Evolutionary conservation across 2,797 vertebrate species (phyloP), one percentile per base, ranked within the genome.

Genomic region (Gymnothorax javanicus): DNA sequence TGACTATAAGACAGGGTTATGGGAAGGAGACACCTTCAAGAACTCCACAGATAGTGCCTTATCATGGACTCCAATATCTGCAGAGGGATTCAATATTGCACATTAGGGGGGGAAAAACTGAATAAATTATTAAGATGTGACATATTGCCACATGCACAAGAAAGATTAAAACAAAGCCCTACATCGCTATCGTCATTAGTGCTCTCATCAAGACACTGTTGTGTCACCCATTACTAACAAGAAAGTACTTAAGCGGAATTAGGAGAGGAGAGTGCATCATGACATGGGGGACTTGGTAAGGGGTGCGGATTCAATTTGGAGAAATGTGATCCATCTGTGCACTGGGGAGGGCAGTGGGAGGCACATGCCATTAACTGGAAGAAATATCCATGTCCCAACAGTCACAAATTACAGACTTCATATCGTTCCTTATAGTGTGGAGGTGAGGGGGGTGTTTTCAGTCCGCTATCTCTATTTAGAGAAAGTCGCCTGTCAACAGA

Each of bases 181-280:
- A 93, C 92, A 94, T 92, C 89, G 50, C 89, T 92, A 90, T 91
- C 89, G 88, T 93, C 93, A 93, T 95, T 95, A 94, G 90, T 56
- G 79, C 85, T 86, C 90, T 93, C 93, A 93, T 93, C 91, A 93
- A 94, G 92, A 86, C 92, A 89, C 3, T 82, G 33, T 57, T 87
- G 84, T 86, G 90, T 83, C 86, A 23, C 56, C 89, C 87, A 90
- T 87, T 88, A 86, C 89, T 92, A 89, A 89, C 91, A 87, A 92
- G 84, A 87, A 75, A 73, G 69, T 91, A 94, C 95, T 94, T 93
- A 94, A 93, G 90, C 88, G 58, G 90, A 75, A 85, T 62, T 57
- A 43, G 50, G 73, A 71, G 87, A 43, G 86, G 85, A 81, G 87
- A 43, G 88, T 87, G 89, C 56, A 88, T 90, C 86, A 88, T 86